phyloP scores from a whole-genome alignment of 2,113 vertebrate species.

The Glareola pratincola region DNA sequence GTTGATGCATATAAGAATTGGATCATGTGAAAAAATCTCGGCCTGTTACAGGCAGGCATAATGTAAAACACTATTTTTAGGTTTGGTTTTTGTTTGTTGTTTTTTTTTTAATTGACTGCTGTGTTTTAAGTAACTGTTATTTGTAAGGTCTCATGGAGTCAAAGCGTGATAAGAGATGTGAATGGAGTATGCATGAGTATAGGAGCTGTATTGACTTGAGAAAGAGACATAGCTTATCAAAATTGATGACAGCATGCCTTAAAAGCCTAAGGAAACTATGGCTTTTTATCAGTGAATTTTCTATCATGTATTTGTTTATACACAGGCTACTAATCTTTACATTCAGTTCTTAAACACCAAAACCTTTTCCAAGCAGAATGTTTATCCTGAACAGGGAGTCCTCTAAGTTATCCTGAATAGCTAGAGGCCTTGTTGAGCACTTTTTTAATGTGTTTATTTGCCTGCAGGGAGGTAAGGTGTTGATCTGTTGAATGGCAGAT shows the following conservation, averaged over 20 bases:
- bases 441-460: background rate
- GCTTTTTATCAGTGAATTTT: background rate
- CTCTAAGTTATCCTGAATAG: background rate
- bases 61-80: background rate
- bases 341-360: background rate
- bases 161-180: background rate
- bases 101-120: background rate
- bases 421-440: background rate
- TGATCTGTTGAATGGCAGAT: background rate
- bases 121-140: conserved; percentile 34
- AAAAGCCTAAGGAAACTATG: background rate
- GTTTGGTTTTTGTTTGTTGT: background rate
- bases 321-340: background rate
- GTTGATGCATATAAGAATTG: conserved; percentile 1
- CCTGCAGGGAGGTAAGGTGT: background rate
- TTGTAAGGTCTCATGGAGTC: conserved; percentile 4
- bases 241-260: background rate
- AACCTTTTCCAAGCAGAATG: background rate
- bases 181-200: background rate
- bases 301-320: background rate
- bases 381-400: background rate
- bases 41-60: background rate
- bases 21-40: conserved; percentile 5
- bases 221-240: background rate
- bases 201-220: background rate